Conservation (phyloP, 1,140 invertebrate species). For the Diuraphis noxia region DNA sequence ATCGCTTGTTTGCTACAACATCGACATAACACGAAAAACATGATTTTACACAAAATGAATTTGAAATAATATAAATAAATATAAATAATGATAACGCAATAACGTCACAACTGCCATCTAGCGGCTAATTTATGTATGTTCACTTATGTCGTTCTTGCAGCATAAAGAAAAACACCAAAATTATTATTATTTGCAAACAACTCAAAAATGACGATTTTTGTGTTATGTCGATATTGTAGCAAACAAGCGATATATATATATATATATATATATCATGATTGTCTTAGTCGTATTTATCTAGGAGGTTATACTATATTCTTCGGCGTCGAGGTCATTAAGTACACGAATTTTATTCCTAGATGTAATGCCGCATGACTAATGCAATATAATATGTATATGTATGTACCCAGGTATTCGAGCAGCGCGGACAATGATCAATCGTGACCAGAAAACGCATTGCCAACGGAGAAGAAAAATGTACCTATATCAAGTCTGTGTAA, state of each 20-base stretch:
- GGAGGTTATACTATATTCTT: slow-evolving; percentile 22
- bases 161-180: no score
- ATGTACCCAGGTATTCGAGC: slow-evolving; percentile 25
- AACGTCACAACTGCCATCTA: no score
- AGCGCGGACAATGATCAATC: slow-evolving; percentile 52
- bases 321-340: slow-evolving; percentile 43
- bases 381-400: slow-evolving; percentile 9
- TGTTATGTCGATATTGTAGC: no score
- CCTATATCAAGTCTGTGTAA: neutral
- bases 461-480: slow-evolving; percentile 10
- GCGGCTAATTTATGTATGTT: no score
- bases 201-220: no score
- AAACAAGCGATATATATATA: neutral
- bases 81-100: no score
- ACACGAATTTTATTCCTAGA: slow-evolving; percentile 52
- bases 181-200: no score
- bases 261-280: neutral
- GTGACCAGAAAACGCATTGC: slow-evolving; percentile 51
- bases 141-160: no score
- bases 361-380: slow-evolving; percentile 49
- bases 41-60: no score
- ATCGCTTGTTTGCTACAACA: no score
- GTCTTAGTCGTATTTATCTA: slow-evolving; percentile 32
- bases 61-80: no score
- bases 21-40: no score